phyloP scores from a whole-genome alignment of 1,140 invertebrate genomes.

The Solenopsis fugax region DNA sequence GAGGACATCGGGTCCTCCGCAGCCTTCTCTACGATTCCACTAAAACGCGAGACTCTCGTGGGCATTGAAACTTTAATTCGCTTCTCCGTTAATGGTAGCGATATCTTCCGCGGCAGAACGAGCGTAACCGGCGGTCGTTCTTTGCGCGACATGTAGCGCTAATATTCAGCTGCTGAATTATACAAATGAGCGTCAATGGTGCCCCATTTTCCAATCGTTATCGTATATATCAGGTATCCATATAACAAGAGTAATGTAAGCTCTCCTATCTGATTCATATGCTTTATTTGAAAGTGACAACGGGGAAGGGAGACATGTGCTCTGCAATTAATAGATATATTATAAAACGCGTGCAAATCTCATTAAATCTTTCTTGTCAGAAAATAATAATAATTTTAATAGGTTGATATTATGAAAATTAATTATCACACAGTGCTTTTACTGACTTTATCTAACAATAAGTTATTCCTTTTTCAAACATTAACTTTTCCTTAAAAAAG shows the following conservation, averaged over 20 bases:
- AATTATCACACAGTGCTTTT: background rate
- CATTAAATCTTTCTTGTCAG: background rate
- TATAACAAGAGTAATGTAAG: background rate
- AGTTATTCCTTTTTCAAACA: background rate
- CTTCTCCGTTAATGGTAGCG: conserved; percentile 30
- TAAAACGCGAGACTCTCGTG: conserved; percentile 10
- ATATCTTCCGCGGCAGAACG: conserved; percentile 30
- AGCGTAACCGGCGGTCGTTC: background rate
- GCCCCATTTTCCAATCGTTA: conserved; percentile 20
- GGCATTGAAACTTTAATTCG: conserved; percentile 63
- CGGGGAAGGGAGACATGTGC: background rate
- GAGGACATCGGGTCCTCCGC: background rate
- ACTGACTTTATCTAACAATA: background rate
- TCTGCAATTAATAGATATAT: background rate
- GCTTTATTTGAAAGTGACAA: background rate
- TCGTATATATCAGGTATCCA: conserved; percentile 3
- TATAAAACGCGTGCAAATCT: background rate
- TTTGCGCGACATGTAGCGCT: background rate
- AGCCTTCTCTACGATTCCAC: background rate
- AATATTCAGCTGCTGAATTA: conserved; percentile 28
- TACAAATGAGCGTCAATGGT: conserved; percentile 7
- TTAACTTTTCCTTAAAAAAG: too few relatives aligned
- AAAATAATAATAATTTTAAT: background rate
- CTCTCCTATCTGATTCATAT: too few relatives aligned
- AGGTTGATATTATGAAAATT: background rate